Base-by-base conservation (phyloP, 2,888 invertebrate genomes). In the Heliconius cydno region DNA sequence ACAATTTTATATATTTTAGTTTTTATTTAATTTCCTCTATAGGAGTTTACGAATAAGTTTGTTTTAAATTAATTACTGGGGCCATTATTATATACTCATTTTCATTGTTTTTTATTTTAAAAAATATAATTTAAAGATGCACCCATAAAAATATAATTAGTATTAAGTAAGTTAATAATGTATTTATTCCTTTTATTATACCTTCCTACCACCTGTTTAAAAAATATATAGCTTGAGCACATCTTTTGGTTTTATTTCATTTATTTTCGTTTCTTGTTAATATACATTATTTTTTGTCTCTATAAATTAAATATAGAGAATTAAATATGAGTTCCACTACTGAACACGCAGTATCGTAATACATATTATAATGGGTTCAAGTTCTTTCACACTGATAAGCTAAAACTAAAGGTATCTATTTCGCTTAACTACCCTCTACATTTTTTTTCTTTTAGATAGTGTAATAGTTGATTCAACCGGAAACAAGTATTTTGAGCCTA, bases 211-310 rank as follows among this genome's bases (percentile, higher is more conserved):
- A 80, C 77, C 77, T 72, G 63, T 80, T 80, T 77, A 68, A 60
- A 72, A 76, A 79, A 77, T 79, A 80, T 63, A 82, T 77, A 67
- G 57, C 67, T 79, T 75, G 71, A 82, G 79, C 80, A 82, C 82
- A 77, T 77, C 25, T 52, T 34, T 22, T n/a, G 30, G 77, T 80
- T 76, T 81, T 46, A 60, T 13, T 72, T 38, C 1, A 34, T 3
- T 60, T 25, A 5, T 4, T 34, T 34, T 60, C 41, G 15, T 57
- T n/a, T 0, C 10, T n/a, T 60, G n/a, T 22, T 60, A 60, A n/a
- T 60, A n/a, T n/a, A n/a, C n/a, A 3, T n/a, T 22, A 60, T 60
- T 60, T 60, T 57, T 57, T 57, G 15, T 57, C 5, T 57, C 7
- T 60, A 57, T 22, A 57, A 57, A 19, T 57, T 57, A 57, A 57